Percentiles rank a stretch among this genome's conserved stretches.
These are phyloP conservation scores for Hassar affinis DNA, from an alignment of 2,113 vertebrate genomes.

Conservation along the genomic window DNA sequence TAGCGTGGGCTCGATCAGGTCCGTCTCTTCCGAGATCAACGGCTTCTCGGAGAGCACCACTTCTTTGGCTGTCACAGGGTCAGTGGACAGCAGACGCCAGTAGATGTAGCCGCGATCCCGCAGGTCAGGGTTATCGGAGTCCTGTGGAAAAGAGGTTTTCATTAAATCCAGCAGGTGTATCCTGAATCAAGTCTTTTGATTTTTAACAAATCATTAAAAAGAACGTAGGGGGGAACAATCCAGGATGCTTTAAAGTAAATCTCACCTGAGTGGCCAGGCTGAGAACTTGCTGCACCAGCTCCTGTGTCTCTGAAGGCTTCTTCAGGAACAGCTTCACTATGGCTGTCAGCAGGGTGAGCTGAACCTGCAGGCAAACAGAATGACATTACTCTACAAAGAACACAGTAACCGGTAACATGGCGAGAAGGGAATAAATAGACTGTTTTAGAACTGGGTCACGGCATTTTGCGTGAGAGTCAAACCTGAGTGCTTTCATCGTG, in stretches of 20 bases:
- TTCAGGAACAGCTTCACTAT: slow-evolving; percentile 96
- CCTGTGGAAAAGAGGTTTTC: slow-evolving; percentile 67
- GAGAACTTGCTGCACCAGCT: slow-evolving; percentile 94
- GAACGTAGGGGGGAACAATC: not conserved
- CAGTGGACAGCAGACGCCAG: slow-evolving; percentile 96
- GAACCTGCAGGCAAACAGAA: slow-evolving; percentile 75
- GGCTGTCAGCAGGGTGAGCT: slow-evolving; percentile 91
- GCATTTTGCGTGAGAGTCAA: not conserved
- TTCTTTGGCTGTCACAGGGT: slow-evolving; percentile 96
- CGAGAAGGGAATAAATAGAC: not conserved
- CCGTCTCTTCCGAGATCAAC: slow-evolving; percentile 94
- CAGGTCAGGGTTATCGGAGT: slow-evolving; percentile 97
- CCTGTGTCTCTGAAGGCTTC: slow-evolving; percentile 95
- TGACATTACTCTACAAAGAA: too few species aligned
- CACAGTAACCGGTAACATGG: too few species aligned
- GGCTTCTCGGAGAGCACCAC: slow-evolving; percentile 97
- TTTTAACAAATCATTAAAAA: too few species aligned
- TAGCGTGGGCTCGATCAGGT: slow-evolving; percentile 93
- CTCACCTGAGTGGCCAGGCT: slow-evolving; percentile 95
- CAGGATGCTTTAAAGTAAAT: not conserved
- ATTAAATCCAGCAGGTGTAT: not conserved
- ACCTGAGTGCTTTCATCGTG: slow-evolving; percentile 99
- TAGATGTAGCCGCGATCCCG: slow-evolving; percentile 98
- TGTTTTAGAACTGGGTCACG: not conserved
- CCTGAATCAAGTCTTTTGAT: not conserved